A percentile compares a stretch with the other conserved stretches of the same genome.
phyloP scores from a whole-genome alignment of 2,113 vertebrate genomes.

The Sterna hirundo region DNA sequence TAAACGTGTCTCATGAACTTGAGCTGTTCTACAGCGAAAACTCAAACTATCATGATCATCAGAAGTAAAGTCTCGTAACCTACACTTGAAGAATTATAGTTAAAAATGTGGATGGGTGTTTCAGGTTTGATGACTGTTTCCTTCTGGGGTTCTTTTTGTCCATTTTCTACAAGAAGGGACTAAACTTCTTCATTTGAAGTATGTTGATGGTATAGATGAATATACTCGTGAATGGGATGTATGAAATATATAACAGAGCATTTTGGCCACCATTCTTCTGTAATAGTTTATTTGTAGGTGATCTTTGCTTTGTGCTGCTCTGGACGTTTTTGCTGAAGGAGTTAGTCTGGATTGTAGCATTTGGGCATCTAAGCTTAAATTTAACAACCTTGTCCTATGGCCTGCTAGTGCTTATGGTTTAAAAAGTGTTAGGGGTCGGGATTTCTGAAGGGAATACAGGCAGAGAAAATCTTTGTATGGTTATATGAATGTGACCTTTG shows the following conservation, averaged over 20 bases:
- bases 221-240: not conserved
- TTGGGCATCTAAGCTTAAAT: not conserved
- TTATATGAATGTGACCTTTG: not conserved
- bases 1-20: not conserved
- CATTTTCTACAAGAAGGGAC: not conserved
- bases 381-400: not conserved
- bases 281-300: not conserved
- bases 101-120: not conserved
- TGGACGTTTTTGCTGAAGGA: not conserved
- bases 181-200: not conserved
- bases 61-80: not conserved
- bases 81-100: not conserved
- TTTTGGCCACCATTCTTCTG: not conserved
- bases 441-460: not conserved
- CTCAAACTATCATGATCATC: not conserved
- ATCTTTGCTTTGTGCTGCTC: not conserved
- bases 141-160: not conserved
- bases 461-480: not conserved
- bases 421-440: not conserved
- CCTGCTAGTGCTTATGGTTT: not conserved
- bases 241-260: rapidly evolving
- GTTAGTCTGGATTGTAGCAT: not conserved
- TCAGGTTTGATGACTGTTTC: not conserved
- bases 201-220: not conserved
- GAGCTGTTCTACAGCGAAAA: not conserved